Evolutionary conservation across 2,797 vertebrate genomes (phyloP).

Genomic region (Arctocebus calabarensis): DNA sequence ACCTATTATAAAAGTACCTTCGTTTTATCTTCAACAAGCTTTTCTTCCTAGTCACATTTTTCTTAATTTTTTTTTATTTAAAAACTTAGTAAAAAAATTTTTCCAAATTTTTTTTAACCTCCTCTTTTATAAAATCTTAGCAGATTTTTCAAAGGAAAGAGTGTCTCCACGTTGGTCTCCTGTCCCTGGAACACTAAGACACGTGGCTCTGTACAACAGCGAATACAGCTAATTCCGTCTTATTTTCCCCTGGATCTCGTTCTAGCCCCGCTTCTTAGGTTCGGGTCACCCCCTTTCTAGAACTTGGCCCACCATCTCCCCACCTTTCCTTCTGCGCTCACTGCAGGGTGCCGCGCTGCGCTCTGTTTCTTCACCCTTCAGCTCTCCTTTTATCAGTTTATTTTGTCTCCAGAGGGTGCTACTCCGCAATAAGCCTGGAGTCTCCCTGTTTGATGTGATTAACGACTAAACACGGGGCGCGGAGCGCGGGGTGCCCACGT

Average conservation of each 20-base stretch:
- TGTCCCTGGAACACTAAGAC: neutral
- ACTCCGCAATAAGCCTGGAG: accelerated
- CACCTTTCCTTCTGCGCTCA: neutral
- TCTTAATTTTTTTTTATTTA: neutral
- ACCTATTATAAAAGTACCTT: neutral
- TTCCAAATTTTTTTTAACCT: neutral
- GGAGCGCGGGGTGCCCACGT: too few species aligned
- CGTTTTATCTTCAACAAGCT: neutral
- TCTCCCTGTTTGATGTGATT: neutral
- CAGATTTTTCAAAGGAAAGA: neutral
- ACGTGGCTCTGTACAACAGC: neutral
- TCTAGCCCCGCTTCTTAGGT: neutral
- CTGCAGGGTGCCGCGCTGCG: accelerated
- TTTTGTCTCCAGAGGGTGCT: neutral
- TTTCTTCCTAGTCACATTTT: neutral
- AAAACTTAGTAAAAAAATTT: neutral
- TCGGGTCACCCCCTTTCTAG: neutral
- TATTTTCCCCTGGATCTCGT: neutral
- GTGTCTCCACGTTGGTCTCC: neutral
- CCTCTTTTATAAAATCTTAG: neutral
- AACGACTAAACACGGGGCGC: neutral
- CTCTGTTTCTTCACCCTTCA: neutral
- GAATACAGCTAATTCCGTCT: neutral
- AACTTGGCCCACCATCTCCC: too few species aligned
- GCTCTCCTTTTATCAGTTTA: neutral